These are phyloP conservation scores for Tragulus kanchil DNA, from an alignment of 2,113 vertebrate species.

Conservation along the genomic window DNA sequence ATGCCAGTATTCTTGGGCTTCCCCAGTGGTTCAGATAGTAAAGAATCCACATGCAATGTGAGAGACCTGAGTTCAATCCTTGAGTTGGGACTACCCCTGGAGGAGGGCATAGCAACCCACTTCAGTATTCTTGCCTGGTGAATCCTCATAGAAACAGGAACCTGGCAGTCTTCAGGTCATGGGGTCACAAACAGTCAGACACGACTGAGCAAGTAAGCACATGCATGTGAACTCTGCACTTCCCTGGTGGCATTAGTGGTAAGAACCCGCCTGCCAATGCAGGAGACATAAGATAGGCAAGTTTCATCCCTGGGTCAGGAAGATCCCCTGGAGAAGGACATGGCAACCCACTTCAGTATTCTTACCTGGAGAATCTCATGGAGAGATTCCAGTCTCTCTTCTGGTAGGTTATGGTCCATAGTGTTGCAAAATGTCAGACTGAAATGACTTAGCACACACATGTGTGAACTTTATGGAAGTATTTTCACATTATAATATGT, in stretches of 20 bases:
- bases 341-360: background rate
- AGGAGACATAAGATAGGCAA: background rate
- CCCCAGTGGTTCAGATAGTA: too few species aligned
- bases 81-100: too few species aligned
- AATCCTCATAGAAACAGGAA: too few species aligned
- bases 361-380: background rate
- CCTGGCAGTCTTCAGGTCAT: too few species aligned
- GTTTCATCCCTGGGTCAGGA: background rate
- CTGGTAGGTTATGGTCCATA: accelerated
- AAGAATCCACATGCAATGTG: too few species aligned
- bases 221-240: background rate
- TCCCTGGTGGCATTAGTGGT: background rate
- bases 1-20: too few species aligned
- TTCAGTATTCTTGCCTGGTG: too few species aligned
- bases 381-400: background rate
- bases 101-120: too few species aligned
- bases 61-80: too few species aligned
- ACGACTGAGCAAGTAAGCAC: too few species aligned
- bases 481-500: background rate
- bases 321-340: background rate
- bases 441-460: background rate
- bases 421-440: background rate
- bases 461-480: background rate
- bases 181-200: too few species aligned
- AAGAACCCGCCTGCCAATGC: background rate